Base-by-base conservation (phyloP, 1,140 invertebrate genomes). In the Cecropterus lyciades region DNA sequence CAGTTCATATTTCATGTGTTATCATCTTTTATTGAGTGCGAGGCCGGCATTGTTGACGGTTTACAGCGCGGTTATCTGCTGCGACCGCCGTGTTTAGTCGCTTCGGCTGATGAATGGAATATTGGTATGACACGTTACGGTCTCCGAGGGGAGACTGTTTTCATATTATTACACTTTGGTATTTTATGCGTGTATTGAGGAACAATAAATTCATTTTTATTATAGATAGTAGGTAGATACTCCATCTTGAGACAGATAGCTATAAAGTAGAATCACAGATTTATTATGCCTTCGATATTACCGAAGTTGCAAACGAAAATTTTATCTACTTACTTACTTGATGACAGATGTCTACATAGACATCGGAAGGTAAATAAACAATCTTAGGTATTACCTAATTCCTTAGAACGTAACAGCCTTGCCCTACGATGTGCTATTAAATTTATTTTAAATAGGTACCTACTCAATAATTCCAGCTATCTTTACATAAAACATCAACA, bases 1-100 rank as follows among this genome's bases (percentile, higher is more conserved):
- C 81, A 87, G 87, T 91, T 90, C 89, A 89, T 90, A 92, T 92
- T 92, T 92, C 87, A 92, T 87, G 85, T 88, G 86, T 90, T 92
- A 92, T 92, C 89, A 90, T 92, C 85, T 92, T 92, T 92, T 92
- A 92, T 92, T 90, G 87, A 90, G 87, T 92, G 89, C 87, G 86
- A 92, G 85, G 79, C 72, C 75, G 84, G 87, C 75, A 92, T 92
- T 92, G 89, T 91, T 88, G 87, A 84, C 79, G 89, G 86, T 91
- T 90, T 91, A 91, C 83, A 79, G 85, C 75, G 70, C 65, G 88
- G 86, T 85, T 91, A 91, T 91, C 89, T 89, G 74, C 52, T 68
- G 76, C 79, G 76, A 78, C 82, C 75, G 87, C 67, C 78, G 81
- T 89, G 85, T 91, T 91, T 91, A 89, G 87, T 76, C 80, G 77